Base-by-base conservation (phyloP, 2,113 vertebrate species). In the Hoplias malabaricus region DNA sequence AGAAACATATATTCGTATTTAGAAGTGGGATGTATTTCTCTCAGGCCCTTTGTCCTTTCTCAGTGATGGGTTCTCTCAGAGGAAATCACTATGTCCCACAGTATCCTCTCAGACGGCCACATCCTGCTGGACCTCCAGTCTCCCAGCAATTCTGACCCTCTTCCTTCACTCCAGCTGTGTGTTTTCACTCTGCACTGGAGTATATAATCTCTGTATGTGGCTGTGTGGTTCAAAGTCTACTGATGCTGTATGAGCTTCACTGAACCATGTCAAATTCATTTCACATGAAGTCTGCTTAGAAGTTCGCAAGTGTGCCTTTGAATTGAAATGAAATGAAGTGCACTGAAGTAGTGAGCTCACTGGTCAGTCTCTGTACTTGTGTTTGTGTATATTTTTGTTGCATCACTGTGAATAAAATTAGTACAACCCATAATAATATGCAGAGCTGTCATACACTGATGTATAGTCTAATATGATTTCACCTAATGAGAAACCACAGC, bases 61-160 rank as follows among this genome's bases (percentile, higher is more conserved):
- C 75, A 36, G 14, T n/a, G 33, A 27, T 67, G 43, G 75, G 40
- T 53, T 69, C 66, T 70, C 75, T 77, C 29, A 50, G 54, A 61
- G 75, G 66, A 70, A 70, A 70, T 70, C 67, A 42, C 54, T 48
- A n/a, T n/a, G 59, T 77, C 75, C 66, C 54, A 43, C 67, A 77
- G 74, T 38, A 77, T 68, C 75, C 75, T 69, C 21, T 54, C n/a
- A 57, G 62, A 54, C 23, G 42, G 54, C 8, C 16, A 54, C 66
- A 69, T 77, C 66, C 75, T 77, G 75, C 31, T 38, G 43, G 27
- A 21, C 75, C 46, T 36, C 53, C 14, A 53, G 61, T 19, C 33
- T 34, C 40, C 38, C 65, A 57, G 74, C 13, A 12, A 50, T 43
- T 34, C 38, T 66, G 6, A 40, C 11, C 0, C 10, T 27, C 66